Conservation (phyloP, 2,113 vertebrate species). For the Suricata suricatta region DNA sequence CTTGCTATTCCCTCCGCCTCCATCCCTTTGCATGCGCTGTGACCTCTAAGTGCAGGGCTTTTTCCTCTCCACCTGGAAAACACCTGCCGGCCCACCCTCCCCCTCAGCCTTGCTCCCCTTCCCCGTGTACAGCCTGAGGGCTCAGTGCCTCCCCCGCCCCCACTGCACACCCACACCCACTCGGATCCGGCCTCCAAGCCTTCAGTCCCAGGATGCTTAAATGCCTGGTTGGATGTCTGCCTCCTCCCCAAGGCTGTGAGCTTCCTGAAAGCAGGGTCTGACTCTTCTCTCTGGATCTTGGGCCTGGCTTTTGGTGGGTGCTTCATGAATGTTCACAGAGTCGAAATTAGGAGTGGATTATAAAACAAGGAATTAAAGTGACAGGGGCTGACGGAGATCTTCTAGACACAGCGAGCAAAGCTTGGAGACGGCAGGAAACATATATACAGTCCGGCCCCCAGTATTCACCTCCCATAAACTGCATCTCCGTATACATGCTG, state of each 20-base stretch:
- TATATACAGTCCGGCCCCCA: fast-evolving
- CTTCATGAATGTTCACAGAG: neutral
- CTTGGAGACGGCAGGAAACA: neutral
- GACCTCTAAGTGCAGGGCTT: neutral
- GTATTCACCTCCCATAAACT: too few relatives aligned
- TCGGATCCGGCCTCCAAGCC: neutral
- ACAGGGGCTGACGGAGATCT: neutral
- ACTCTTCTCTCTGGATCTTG: neutral
- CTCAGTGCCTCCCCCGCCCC: neutral
- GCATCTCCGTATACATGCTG: fast-evolving
- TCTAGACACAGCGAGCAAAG: fast-evolving
- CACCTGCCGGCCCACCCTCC: too few relatives aligned
- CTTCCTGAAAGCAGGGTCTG: neutral
- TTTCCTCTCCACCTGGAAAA: neutral
- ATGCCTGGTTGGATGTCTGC: neutral
- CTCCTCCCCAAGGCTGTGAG: neutral
- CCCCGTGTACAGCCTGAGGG: neutral
- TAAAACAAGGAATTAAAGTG: neutral
- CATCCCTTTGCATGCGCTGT: neutral
- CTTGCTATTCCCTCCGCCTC: neutral
- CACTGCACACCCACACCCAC: fast-evolving
- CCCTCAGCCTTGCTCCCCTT: neutral
- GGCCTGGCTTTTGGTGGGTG: neutral
- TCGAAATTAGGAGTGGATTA: neutral
- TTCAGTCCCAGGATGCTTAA: neutral